Evolutionary conservation across 2,888 invertebrate species (phyloP), one percentile per base, ranked within the genome.

Genomic region (Acrobasis suavella): DNA sequence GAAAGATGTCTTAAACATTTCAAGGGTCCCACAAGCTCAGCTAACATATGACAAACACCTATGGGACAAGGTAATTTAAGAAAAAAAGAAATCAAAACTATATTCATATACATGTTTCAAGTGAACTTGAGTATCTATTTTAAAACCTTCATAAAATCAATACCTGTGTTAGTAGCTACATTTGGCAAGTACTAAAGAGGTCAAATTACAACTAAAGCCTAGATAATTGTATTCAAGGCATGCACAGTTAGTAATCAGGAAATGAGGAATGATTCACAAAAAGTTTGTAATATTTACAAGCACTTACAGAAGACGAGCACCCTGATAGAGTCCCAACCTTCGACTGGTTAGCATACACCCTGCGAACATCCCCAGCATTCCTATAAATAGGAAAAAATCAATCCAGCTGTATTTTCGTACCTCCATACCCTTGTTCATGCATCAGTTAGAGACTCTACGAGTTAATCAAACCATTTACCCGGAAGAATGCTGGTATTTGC

Each of bases 241-340:
- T 71, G 72, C 70, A 69, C 64, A 52, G 42, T 22, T 62, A 72
- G 71, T 58, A 59, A 64, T 71, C 72, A 65, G 73, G 74, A 68
- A 62, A 69, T 46, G 58, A 65, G 59, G 65, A 61, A n/a, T 46
- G 14, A n/a, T 7, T 62, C 65, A 64, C 70, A 58, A 46, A 54
- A 50, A 50, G 64, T 62, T 62, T 60, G 62, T 62, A 32, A 50
- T 63, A 67, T 72, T 71, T 68, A 70, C 68, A 62, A 69, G 62
- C 72, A 93, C 93, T 92, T 92, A 95, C 96, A 76, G 95, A 95
- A 64, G 95, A 95, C 66, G 95, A 95, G 83, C 95, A 95, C 77
- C 95, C 94, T 63, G 95, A 95, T 51, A 94, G 93, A 75, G 94
- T 93, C 73, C 94, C 95, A 77, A 94, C 93, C 89, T 95, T 96